phyloP scores from a whole-genome alignment of 2,888 invertebrate genomes.

The Xanthorhoe spadicearia region DNA sequence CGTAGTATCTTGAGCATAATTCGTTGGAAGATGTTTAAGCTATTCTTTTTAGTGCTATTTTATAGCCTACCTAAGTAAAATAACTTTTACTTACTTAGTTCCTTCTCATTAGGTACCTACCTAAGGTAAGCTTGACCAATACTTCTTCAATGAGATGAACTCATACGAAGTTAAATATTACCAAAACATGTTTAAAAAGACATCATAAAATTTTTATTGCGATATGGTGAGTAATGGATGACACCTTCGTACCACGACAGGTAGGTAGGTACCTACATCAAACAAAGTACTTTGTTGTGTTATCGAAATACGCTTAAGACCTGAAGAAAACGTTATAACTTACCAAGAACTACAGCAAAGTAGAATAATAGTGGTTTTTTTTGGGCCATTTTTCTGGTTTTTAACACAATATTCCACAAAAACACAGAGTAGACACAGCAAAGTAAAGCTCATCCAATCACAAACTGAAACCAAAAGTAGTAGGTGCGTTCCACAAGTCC shows the following conservation, averaged over 20 bases:
- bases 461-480: slow-evolving; percentile 56
- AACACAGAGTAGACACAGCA: slow-evolving; percentile 44
- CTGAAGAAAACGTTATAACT: slow-evolving; percentile 47
- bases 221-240: not conserved
- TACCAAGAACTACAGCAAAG: slow-evolving; percentile 81
- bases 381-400: slow-evolving; percentile 69
- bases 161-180: not conserved
- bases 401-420: slow-evolving; percentile 41
- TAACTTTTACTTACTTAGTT: no score
- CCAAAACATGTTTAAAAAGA: not conserved
- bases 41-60: no score
- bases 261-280: not conserved
- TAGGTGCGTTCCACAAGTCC: slow-evolving; percentile 62
- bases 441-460: slow-evolving; percentile 50
- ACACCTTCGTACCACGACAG: not conserved
- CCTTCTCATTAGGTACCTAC: no score
- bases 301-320: not conserved
- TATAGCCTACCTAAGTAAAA: no score
- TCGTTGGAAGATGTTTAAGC: no score
- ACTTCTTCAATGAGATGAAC: no score
- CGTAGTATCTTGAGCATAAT: no score
- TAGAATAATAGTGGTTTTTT: slow-evolving; percentile 76
- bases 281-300: slow-evolving; percentile 5
- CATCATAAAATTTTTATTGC: not conserved
- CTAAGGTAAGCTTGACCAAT: no score